Conservation (phyloP, 2,113 vertebrate species). For the Perognathus longimembris region DNA sequence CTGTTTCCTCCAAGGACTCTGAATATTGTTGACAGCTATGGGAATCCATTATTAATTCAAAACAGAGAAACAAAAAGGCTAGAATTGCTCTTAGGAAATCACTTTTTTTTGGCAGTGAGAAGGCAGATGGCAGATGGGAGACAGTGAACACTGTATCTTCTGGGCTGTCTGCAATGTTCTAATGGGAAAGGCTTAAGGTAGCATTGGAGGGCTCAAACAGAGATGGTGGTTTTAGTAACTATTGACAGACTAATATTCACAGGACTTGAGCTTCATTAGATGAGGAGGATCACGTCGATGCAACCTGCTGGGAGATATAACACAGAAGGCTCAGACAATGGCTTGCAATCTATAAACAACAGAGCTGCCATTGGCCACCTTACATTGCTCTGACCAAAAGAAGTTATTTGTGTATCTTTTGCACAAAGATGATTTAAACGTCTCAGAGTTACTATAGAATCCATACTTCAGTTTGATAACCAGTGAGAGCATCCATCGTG, state of each 20-base stretch:
- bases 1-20: not conserved
- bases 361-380: not conserved
- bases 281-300: not conserved
- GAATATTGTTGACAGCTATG: not conserved
- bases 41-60: not conserved
- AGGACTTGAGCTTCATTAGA: not conserved
- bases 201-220: not conserved
- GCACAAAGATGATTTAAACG: not conserved
- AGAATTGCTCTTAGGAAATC: not conserved
- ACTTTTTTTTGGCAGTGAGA: not conserved
- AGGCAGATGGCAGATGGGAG: not conserved
- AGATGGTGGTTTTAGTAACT: not conserved
- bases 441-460: not conserved
- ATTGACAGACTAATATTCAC: not conserved
- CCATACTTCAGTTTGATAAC: not conserved
- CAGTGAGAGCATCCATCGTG: not conserved
- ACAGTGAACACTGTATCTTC: not conserved
- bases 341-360: not conserved
- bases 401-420: not conserved
- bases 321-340: not conserved
- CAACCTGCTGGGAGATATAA: not conserved
- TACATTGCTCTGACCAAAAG: not conserved
- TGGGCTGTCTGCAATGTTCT: not conserved
- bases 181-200: no score
- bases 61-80: not conserved